Evolutionary conservation across 35 echinoderm and acorn worm genomes (phyloP).

Genomic region (Chiridota heheva): DNA sequence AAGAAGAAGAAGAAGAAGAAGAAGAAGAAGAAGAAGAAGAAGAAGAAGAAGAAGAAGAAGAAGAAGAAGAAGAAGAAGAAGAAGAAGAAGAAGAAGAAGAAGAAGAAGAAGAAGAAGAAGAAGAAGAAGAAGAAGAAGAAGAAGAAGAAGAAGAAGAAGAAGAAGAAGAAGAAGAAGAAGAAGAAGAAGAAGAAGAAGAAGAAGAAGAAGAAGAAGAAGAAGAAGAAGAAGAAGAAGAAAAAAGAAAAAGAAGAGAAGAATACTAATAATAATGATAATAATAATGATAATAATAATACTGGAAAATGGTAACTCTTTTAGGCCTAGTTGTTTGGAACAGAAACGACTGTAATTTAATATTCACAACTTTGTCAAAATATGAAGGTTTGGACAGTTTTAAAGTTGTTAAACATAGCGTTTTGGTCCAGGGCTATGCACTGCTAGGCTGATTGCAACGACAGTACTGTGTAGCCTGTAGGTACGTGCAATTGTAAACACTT

Average conservation of each 20-base stretch:
- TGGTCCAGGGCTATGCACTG: too few species aligned
- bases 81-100: conserved; percentile 8
- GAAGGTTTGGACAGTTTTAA: too few species aligned
- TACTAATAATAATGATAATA: too few species aligned
- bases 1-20: conserved; percentile 9
- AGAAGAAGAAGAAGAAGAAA: conserved; percentile 9
- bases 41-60: conserved; percentile 8
- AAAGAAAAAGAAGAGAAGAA: neutral
- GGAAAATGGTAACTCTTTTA: too few species aligned
- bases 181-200: conserved; percentile 9
- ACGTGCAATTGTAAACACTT: too few species aligned
- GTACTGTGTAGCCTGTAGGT: too few species aligned
- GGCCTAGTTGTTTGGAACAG: neutral
- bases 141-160: conserved; percentile 8
- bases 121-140: conserved; percentile 9
- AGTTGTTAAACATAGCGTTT: too few species aligned
- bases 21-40: conserved; percentile 8
- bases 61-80: conserved; percentile 9
- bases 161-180: conserved; percentile 8
- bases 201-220: conserved; percentile 8
- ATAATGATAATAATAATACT: too few species aligned
- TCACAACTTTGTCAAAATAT: too few species aligned
- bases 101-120: conserved; percentile 8
- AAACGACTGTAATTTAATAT: too few species aligned
- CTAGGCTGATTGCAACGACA: too few species aligned